A percentile compares a stretch with the other conserved stretches of the same genome.
These are phyloP conservation scores for Copidosoma floridanum DNA, from an alignment of 1,140 invertebrate genomes.

Conservation along the genomic window DNA sequence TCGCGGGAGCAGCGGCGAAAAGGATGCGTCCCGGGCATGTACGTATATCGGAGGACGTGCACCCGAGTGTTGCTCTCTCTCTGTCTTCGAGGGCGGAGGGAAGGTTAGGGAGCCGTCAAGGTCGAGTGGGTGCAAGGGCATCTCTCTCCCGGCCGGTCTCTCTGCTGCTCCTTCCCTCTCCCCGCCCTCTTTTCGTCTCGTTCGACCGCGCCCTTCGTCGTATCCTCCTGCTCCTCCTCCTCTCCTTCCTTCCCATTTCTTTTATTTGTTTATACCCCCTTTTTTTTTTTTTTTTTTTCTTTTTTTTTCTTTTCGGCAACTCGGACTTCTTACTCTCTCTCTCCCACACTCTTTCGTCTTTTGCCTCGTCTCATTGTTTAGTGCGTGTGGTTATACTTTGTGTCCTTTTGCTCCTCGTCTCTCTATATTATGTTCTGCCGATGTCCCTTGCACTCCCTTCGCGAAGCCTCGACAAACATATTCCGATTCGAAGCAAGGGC, in stretches of 20 bases:
- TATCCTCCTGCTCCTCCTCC: not conserved
- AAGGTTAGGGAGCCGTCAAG: constrained; percentile 40
- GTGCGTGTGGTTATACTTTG: too few species aligned
- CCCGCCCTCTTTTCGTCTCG: not conserved
- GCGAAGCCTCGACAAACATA: too few species aligned
- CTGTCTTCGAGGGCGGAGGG: constrained; percentile 33
- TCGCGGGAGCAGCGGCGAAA: not conserved
- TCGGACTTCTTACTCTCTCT: not conserved
- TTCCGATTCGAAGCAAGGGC: too few species aligned
- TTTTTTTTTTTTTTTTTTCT: not conserved
- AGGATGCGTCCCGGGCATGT: constrained; percentile 9
- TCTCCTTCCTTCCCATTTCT: not conserved
- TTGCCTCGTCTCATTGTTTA: not conserved
- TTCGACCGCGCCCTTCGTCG: too few species aligned
- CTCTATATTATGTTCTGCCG: too few species aligned
- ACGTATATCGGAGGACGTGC: constrained; percentile 15
- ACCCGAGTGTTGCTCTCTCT: too few species aligned
- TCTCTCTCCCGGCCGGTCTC: constrained; percentile 25
- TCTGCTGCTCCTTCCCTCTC: not conserved
- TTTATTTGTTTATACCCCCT: not conserved
- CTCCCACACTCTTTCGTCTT: not conserved
- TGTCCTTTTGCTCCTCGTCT: too few species aligned
- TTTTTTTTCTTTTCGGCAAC: not conserved
- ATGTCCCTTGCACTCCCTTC: too few species aligned
- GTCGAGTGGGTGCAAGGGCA: constrained; percentile 40